phyloP scores from a whole-genome alignment of 1,140 invertebrate species.

The Leptopilina boulardi region DNA sequence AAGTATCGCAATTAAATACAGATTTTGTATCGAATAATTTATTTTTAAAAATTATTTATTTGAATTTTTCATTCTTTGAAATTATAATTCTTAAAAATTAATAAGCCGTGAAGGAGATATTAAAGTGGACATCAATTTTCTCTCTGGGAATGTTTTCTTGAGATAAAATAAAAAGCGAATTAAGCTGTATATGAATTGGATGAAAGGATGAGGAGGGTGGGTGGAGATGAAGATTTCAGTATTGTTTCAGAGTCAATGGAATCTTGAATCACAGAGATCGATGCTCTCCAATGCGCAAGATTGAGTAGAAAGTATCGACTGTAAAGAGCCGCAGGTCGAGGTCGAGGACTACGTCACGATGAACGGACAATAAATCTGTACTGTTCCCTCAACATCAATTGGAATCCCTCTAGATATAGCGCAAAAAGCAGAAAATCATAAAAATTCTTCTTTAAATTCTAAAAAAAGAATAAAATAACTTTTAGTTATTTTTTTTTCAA shows the following conservation, averaged over 20 bases:
- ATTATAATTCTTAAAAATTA: no score
- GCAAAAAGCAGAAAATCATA: background rate
- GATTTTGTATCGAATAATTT: no score
- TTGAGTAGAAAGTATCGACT: slow-evolving; percentile 29
- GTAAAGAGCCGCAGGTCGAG: slow-evolving; percentile 14
- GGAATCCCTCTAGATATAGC: background rate
- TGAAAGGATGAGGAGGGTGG: background rate
- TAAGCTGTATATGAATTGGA: background rate
- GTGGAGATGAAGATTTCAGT: background rate
- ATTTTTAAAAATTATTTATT: no score
- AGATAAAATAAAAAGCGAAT: background rate
- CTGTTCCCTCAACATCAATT: slow-evolving; percentile 8
- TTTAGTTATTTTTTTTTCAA: no score
- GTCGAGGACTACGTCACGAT: background rate
- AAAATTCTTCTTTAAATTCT: background rate
- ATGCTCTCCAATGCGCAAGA: background rate
- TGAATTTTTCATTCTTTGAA: no score
- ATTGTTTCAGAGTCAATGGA: slow-evolving; percentile 4
- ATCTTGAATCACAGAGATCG: background rate
- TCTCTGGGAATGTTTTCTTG: no score
- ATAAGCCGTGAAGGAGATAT: no score
- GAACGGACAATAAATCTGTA: background rate
- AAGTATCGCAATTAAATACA: no score
- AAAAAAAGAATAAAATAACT: background rate
- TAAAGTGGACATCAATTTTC: no score